phyloP scores from a whole-genome alignment of 2,797 vertebrate genomes.

The Eurystomus glaucurus region DNA sequence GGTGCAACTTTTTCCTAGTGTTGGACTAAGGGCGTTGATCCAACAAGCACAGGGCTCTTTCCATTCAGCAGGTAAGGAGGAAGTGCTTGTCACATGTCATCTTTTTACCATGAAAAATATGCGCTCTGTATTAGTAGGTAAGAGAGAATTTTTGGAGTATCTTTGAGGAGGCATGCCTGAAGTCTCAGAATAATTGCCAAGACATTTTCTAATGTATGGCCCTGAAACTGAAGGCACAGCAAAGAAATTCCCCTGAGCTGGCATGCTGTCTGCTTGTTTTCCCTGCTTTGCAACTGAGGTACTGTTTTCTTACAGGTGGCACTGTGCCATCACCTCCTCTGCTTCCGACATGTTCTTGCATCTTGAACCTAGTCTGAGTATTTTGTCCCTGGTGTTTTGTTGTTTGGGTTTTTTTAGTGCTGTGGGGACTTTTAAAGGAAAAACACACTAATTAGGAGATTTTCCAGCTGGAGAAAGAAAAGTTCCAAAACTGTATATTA shows the following conservation, averaged over 20 bases:
- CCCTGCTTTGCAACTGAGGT: not conserved
- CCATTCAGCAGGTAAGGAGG: not conserved
- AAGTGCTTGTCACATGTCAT: not conserved
- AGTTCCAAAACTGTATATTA: not conserved
- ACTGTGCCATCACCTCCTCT: not conserved
- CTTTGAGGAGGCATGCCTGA: not conserved
- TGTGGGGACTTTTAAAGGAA: not conserved
- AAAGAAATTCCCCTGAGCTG: not conserved
- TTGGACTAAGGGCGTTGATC: not conserved
- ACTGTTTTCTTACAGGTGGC: not conserved
- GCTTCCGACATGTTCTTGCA: not conserved
- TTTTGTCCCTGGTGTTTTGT: not conserved
- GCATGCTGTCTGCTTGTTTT: not conserved
- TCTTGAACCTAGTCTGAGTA: not conserved
- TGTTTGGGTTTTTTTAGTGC: not conserved
- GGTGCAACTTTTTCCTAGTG: not conserved
- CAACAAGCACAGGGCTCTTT: slow-evolving; percentile 7
- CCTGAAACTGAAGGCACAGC: not conserved
- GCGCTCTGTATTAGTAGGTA: not conserved
- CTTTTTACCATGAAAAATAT: not conserved
- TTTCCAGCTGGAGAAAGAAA: not conserved
- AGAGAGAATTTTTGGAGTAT: not conserved
- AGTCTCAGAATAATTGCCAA: not conserved
- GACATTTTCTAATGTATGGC: not conserved
- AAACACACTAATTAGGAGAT: not conserved